A percentile compares a stretch with the other conserved stretches of the same genome.
Conservation (phyloP, 2,888 invertebrate species). For the Eucera pruinosa region DNA sequence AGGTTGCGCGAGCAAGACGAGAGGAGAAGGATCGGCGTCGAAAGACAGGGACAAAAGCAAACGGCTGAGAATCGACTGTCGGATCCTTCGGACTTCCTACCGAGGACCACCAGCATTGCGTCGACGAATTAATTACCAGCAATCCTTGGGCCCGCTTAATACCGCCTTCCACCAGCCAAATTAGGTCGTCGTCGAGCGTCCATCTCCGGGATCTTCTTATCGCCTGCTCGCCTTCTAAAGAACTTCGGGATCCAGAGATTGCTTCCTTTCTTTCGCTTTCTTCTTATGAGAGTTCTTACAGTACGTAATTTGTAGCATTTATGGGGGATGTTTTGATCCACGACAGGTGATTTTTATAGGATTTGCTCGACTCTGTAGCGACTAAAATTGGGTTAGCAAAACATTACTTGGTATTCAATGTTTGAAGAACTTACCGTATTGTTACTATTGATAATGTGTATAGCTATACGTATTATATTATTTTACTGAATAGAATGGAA, state of each 20-base stretch:
- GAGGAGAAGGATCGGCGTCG: conserved; percentile 12
- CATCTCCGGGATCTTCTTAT: conserved; percentile 30
- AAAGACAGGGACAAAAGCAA: conserved; percentile 29
- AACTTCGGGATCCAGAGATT: neutral
- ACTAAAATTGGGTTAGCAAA: no score
- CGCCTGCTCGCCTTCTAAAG: neutral
- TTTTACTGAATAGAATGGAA: no score
- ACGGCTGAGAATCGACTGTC: neutral
- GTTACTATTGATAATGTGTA: no score
- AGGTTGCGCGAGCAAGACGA: conserved; percentile 42
- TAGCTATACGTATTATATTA: no score
- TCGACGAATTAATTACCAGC: conserved; percentile 79
- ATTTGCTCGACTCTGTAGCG: no score
- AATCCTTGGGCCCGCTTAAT: conserved; percentile 71
- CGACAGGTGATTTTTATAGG: no score
- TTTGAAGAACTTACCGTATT: no score
- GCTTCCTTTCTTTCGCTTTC: neutral
- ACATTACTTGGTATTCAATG: no score
- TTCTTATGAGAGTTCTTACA: neutral
- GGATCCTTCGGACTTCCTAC: conserved; percentile 41
- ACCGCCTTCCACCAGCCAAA: conserved; percentile 69
- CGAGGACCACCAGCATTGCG: conserved; percentile 56
- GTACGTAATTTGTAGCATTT: neutral
- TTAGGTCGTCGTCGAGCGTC: conserved; percentile 67
- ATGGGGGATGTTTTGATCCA: no score